phyloP scores from a whole-genome alignment of 2,797 vertebrate genomes.

The Pangasius djambal region DNA sequence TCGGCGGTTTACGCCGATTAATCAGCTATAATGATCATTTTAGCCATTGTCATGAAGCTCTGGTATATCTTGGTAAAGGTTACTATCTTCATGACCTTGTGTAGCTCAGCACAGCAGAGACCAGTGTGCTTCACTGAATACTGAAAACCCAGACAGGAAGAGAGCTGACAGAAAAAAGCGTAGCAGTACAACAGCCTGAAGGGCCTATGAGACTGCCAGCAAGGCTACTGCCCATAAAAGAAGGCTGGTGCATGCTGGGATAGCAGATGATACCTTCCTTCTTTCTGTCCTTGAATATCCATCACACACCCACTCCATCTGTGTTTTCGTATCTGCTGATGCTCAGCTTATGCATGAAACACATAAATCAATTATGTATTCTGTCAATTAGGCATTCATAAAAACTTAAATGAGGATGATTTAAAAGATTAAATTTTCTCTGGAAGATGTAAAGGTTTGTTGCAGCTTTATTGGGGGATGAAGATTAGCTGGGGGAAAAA shows the following conservation, averaged over 20 bases:
- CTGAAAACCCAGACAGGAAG: conserved; percentile 18
- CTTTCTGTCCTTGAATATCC: conserved; percentile 51
- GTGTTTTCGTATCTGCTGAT: conserved; percentile 22
- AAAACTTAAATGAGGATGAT: background rate
- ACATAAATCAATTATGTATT: conserved; percentile 15
- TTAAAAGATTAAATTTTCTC: conserved; percentile 2
- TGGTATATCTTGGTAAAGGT: conserved; percentile 20
- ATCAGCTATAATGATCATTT: background rate
- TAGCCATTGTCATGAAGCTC: background rate
- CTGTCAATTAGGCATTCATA: conserved; percentile 6
- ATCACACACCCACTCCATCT: conserved; percentile 21
- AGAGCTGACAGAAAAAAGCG: conserved; percentile 18
- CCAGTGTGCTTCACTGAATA: background rate
- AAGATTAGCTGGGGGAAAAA: background rate
- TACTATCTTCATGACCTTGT: conserved; percentile 21
- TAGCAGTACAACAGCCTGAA: conserved; percentile 20
- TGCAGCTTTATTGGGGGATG: background rate
- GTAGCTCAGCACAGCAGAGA: conserved; percentile 17
- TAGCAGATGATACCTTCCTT: conserved; percentile 31
- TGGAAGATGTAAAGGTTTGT: background rate
- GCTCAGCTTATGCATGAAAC: background rate
- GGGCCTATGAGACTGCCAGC: conserved; percentile 31
- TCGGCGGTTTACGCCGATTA: background rate
- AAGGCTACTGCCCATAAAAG: conserved; percentile 36
- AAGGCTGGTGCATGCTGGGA: conserved; percentile 37